A percentile compares a stretch with the other conserved stretches of the same genome.
phyloP scores from a whole-genome alignment of 1,140 invertebrate genomes.

The Tetraneura akinire region DNA sequence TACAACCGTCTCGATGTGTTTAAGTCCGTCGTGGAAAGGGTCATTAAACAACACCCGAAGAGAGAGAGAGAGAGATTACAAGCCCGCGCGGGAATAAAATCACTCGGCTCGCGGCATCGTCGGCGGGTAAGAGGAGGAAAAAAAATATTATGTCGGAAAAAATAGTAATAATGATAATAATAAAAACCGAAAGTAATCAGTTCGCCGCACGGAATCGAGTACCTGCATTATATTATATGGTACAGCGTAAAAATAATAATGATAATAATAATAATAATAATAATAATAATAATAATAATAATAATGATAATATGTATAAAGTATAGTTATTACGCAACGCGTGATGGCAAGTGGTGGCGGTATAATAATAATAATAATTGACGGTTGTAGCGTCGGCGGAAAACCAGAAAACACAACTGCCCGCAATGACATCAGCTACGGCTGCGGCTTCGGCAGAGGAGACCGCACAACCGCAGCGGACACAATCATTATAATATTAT shows the following conservation, averaged over 20 bases:
- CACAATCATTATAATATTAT: too few species aligned
- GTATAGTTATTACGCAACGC: constrained; percentile 44
- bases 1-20: too few species aligned
- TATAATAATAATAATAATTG: too few species aligned
- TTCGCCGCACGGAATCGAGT: constrained; percentile 4
- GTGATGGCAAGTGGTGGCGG: constrained; percentile 36
- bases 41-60: constrained; percentile 42
- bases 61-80: not conserved
- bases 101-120: too few species aligned
- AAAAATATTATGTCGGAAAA: constrained; percentile 30
- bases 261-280: too few species aligned
- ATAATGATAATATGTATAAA: too few species aligned
- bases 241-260: too few species aligned
- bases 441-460: not conserved
- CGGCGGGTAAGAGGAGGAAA: not conserved
- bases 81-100: too few species aligned
- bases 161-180: not conserved
- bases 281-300: too few species aligned
- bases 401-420: constrained; percentile 27
- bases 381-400: constrained; percentile 22
- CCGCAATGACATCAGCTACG: constrained; percentile 38
- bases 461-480: constrained; percentile 26
- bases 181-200: constrained; percentile 50
- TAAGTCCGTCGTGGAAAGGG: not conserved
- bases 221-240: not conserved